phyloP scores from a whole-genome alignment of 2,888 invertebrate genomes.

The Melinopterus prodromus region DNA sequence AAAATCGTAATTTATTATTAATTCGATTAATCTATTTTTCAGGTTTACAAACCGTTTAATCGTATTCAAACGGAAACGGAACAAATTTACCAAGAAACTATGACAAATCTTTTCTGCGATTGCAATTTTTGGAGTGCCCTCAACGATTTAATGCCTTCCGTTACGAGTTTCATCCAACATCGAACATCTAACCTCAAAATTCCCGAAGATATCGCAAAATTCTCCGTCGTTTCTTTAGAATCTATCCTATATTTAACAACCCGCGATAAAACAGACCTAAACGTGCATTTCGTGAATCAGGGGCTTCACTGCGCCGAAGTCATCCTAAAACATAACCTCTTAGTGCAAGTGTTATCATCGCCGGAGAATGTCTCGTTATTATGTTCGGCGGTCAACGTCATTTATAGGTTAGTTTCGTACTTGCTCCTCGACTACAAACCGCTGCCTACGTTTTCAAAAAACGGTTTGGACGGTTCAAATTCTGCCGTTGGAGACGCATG shows the following conservation, averaged over 20 bases:
- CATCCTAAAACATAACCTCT: constrained; percentile 64
- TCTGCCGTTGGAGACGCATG: constrained; percentile 58
- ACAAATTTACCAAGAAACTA: constrained; percentile 60
- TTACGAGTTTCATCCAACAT: constrained; percentile 63
- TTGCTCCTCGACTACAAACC: constrained; percentile 56
- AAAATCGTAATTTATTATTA: background rate
- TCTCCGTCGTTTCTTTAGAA: constrained; percentile 68
- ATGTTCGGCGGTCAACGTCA: constrained; percentile 62
- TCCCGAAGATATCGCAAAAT: constrained; percentile 59
- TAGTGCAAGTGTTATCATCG: constrained; percentile 54
- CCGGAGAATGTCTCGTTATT: constrained; percentile 63
- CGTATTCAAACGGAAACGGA: constrained; percentile 52
- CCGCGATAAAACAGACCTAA: constrained; percentile 35
- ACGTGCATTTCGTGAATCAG: constrained; percentile 14
- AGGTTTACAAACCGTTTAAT: constrained; percentile 57
- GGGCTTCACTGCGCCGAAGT: constrained; percentile 65
- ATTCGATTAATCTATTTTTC: constrained; percentile 17
- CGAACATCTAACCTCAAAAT: constrained; percentile 53
- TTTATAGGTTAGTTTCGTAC: constrained; percentile 58
- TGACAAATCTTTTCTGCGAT: constrained; percentile 64
- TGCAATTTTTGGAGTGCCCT: constrained; percentile 62
- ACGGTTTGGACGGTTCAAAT: constrained; percentile 55
- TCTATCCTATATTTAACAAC: constrained; percentile 55
- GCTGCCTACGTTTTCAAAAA: constrained; percentile 54
- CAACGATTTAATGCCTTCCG: constrained; percentile 64